Evolutionary conservation across 2,888 invertebrate species (phyloP).

Genomic region (Lordiphosa fenestrarum): DNA sequence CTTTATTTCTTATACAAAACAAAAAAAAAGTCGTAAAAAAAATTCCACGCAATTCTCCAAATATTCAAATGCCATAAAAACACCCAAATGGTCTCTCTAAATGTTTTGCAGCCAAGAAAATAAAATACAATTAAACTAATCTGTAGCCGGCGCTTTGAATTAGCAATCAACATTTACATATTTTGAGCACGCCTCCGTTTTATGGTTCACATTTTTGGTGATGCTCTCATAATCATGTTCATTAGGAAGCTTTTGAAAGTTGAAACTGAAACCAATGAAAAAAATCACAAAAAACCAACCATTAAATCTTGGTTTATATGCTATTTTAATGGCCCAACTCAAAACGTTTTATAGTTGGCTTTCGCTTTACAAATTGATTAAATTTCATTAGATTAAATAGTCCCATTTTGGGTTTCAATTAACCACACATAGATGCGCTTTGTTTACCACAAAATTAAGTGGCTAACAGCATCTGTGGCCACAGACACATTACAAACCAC

Average conservation of each 20-base stretch:
- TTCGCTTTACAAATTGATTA: conserved; percentile 30
- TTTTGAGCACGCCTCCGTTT: conserved; percentile 28
- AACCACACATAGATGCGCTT: conserved; percentile 29
- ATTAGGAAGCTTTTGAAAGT: conserved; percentile 43
- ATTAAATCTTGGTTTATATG: conserved; percentile 42
- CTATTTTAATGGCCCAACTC: conserved; percentile 23
- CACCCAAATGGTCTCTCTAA: conserved; percentile 26
- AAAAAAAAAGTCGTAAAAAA: conserved; percentile 28
- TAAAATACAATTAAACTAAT: conserved; percentile 43
- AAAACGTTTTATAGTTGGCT: conserved; percentile 37
- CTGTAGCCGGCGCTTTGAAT: conserved; percentile 40
- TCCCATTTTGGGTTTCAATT: conserved; percentile 63
- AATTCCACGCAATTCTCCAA: conserved; percentile 31
- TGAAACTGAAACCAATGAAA: conserved; percentile 21
- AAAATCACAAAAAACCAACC: conserved; percentile 12
- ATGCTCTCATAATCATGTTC: conserved; percentile 41
- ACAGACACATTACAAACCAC: conserved; percentile 36
- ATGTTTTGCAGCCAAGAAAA: conserved; percentile 33
- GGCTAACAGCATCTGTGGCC: conserved; percentile 72
- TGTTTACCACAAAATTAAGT: conserved; percentile 77
- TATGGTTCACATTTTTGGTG: conserved; percentile 27
- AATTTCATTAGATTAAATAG: conserved; percentile 42
- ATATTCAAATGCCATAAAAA: conserved; percentile 26
- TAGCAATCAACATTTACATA: conserved; percentile 45
- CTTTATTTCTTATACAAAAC: conserved; percentile 34